A percentile compares a stretch with the other conserved stretches of the same genome.
Evolutionary conservation across 2,888 invertebrate genomes (phyloP).

Genomic region (Leucozona laternaria): DNA sequence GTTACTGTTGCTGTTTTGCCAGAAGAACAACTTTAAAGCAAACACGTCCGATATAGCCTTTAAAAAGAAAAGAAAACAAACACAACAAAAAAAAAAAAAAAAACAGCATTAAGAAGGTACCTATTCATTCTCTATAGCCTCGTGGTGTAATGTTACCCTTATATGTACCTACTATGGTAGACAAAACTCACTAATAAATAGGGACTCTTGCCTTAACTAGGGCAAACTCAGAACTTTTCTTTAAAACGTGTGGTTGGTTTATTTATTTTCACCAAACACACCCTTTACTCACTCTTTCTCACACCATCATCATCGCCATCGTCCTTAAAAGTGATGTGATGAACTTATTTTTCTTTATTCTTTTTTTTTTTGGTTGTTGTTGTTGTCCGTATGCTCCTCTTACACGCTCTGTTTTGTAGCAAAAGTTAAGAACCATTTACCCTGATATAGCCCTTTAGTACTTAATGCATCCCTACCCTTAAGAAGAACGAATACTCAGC

Average conservation of each 20-base stretch:
- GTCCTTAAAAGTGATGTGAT: slow-evolving; percentile 22
- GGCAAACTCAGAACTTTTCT: slow-evolving; percentile 55
- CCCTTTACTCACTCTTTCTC: not conserved
- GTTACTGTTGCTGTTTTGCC: slow-evolving; percentile 1
- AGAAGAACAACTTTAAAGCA: slow-evolving; percentile 17
- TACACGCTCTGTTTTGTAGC: slow-evolving; percentile 52
- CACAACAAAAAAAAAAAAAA: not conserved
- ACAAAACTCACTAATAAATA: slow-evolving; percentile 31
- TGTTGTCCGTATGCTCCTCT: not conserved
- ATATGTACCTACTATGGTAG: too few relatives aligned
- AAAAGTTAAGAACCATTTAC: slow-evolving; percentile 63
- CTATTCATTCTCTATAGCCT: slow-evolving; percentile 7
- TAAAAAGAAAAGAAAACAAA: slow-evolving; percentile 10
- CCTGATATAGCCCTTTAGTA: slow-evolving; percentile 30
- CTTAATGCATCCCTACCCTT: slow-evolving; percentile 43
- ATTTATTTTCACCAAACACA: slow-evolving; percentile 40
- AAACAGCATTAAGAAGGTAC: not conserved
- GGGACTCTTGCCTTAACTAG: slow-evolving; percentile 55
- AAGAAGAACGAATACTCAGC: slow-evolving; percentile 4
- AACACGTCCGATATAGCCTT: slow-evolving; percentile 25
- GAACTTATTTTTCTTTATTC: slow-evolving; percentile 26
- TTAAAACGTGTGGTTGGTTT: slow-evolving; percentile 20
- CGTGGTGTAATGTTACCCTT: slow-evolving; percentile 18
- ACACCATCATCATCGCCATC: not conserved
- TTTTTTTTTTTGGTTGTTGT: not conserved